Conservation (phyloP, 2,797 vertebrate species). For the Selene dorsalis region DNA sequence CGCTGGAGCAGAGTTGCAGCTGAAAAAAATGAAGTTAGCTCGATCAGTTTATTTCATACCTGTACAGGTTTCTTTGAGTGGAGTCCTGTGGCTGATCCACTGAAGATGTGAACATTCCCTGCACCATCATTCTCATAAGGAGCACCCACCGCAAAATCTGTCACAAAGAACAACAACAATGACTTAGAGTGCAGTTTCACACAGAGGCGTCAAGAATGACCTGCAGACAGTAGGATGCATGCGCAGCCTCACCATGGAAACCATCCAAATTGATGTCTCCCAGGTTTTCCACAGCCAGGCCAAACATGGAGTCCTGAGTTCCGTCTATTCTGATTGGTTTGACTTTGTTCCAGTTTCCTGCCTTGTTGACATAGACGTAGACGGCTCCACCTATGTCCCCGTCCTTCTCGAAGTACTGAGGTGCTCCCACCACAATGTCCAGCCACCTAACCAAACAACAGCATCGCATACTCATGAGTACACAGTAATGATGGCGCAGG, state of each 20-base stretch:
- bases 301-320: slow-evolving; percentile 93
- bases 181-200: not conserved
- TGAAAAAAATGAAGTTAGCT: not conserved
- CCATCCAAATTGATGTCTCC: slow-evolving; percentile 95
- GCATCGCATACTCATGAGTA: not conserved
- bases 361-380: slow-evolving; percentile 91
- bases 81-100: slow-evolving; percentile 86
- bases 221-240: not conserved
- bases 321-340: slow-evolving; percentile 88
- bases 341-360: slow-evolving; percentile 87
- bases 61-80: slow-evolving; percentile 84
- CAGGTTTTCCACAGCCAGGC: slow-evolving; percentile 92
- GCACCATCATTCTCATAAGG: slow-evolving; percentile 84
- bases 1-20: not conserved
- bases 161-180: slow-evolving; percentile 49
- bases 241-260: slow-evolving; percentile 85
- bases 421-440: slow-evolving; percentile 96
- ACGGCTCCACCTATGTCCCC: slow-evolving; percentile 91
- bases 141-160: slow-evolving; percentile 96
- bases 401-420: slow-evolving; percentile 94
- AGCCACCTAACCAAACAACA: slow-evolving; percentile 87
- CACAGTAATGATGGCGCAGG: not conserved
- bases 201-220: not conserved
- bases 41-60: slow-evolving; percentile 74
- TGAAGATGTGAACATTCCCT: slow-evolving; percentile 92